Percentiles rank a stretch among this genome's conserved stretches.
These are phyloP conservation scores for Lophius americanus DNA, from an alignment of 2,797 vertebrate genomes.

Conservation along the genomic window DNA sequence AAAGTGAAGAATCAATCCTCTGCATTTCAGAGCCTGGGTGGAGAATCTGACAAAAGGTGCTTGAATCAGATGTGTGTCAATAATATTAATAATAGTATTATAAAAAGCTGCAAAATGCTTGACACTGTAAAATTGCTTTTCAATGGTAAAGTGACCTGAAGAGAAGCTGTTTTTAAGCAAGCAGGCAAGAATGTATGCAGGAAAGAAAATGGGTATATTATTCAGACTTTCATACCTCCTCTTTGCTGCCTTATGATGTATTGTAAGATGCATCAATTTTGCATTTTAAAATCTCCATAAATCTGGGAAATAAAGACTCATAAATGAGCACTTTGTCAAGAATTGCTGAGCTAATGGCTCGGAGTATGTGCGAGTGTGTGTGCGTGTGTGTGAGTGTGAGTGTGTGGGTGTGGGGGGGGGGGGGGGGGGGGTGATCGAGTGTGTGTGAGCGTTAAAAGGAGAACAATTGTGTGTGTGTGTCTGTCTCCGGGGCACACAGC, in stretches of 20 bases:
- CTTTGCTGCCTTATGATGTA: constrained; percentile 1
- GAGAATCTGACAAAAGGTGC: constrained; percentile 57
- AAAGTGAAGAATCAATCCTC: constrained; percentile 58
- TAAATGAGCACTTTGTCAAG: constrained; percentile 31
- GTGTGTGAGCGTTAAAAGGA: constrained; percentile 27
- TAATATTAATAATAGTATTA: not conserved
- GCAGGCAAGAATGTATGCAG: constrained; percentile 1
- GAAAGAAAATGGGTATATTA: constrained; percentile 31
- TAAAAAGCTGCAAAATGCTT: too few species aligned
- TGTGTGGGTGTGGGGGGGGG: not conserved
- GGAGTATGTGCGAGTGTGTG: constrained; percentile 42
- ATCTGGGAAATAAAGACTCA: constrained; percentile 30
- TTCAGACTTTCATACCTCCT: constrained; percentile 19
- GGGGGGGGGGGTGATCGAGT: constrained; percentile 5
- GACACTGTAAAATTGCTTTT: too few species aligned
- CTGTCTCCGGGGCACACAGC: constrained; percentile 52
- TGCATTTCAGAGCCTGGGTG: constrained; percentile 31
- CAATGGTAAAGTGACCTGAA: too few species aligned
- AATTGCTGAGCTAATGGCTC: constrained; percentile 54
- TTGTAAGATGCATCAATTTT: not conserved
- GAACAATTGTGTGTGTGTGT: constrained; percentile 50
- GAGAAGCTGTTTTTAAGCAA: too few species aligned
- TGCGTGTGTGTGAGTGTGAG: constrained; percentile 8
- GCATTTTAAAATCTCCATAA: constrained; percentile 3
- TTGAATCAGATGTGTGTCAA: constrained; percentile 18